A percentile compares a stretch with the other conserved stretches of the same genome.
phyloP scores from a whole-genome alignment of 2,113 vertebrate genomes.

The Leptosomus discolor region DNA sequence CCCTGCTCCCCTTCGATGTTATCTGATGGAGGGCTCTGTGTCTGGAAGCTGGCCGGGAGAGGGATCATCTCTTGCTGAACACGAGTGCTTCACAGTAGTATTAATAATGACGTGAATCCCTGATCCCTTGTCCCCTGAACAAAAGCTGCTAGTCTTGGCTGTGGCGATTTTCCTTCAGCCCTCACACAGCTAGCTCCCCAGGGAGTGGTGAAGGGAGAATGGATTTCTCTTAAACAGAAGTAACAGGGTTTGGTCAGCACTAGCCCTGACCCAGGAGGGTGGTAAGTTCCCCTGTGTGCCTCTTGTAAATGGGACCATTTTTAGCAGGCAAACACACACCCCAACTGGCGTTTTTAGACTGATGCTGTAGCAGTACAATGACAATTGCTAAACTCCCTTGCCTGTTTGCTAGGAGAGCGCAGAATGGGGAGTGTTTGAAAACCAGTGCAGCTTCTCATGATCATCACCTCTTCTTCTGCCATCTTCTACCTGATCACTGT shows the following conservation, averaged over 20 bases:
- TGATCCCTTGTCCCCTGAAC: not conserved
- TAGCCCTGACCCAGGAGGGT: not conserved
- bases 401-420: not conserved
- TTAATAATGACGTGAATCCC: not conserved
- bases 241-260: not conserved
- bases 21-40: not conserved
- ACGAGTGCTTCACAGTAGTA: not conserved
- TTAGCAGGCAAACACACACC: not conserved
- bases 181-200: not conserved
- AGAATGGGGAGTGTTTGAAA: not conserved
- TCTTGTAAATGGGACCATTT: not conserved
- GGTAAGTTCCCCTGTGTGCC: not conserved
- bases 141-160: not conserved
- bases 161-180: not conserved
- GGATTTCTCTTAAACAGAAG: not conserved
- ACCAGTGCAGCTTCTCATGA: not conserved
- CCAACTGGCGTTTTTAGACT: not conserved
- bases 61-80: not conserved
- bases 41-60: not conserved
- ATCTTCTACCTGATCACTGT: fast-evolving
- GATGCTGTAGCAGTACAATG: not conserved
- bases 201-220: not conserved
- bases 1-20: not conserved
- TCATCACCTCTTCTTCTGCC: not conserved
- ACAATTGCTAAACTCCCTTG: not conserved